Conservation (phyloP, 2,797 vertebrate species). For the Spea hammondii region DNA sequence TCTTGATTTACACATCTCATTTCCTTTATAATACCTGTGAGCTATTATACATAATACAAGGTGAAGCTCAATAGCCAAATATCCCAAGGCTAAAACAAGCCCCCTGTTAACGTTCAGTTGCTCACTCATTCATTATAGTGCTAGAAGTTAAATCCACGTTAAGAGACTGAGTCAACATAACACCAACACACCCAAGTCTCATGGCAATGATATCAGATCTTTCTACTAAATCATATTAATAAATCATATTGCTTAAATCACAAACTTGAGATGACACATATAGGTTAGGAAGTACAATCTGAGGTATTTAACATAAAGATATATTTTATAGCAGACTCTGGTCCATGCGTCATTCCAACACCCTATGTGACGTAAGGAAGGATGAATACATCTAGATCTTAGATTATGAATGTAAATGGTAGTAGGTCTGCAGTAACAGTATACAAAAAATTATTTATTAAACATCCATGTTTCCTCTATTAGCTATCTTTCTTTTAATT, state of each 20-base stretch:
- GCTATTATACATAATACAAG: not conserved
- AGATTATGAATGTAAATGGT: too few relatives aligned
- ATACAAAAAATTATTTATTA: too few relatives aligned
- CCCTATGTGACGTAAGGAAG: too few relatives aligned
- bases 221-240: not conserved
- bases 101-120: not conserved
- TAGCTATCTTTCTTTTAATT: too few relatives aligned
- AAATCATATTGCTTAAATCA: too few relatives aligned
- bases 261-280: not conserved
- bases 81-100: not conserved
- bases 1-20: not conserved
- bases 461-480: too few relatives aligned
- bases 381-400: too few relatives aligned
- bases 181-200: not conserved
- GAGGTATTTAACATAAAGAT: too few relatives aligned
- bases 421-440: too few relatives aligned
- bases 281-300: not conserved
- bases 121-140: not conserved
- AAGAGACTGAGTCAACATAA: not conserved
- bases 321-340: too few relatives aligned
- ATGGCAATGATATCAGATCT: not conserved
- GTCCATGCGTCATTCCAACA: too few relatives aligned
- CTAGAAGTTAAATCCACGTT: constrained; percentile 11
- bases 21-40: constrained; percentile 3
- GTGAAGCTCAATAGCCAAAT: constrained; percentile 1